Percentiles rank a stretch among this genome's conserved stretches.
phyloP scores from a whole-genome alignment of 2,888 invertebrate genomes.

The Microdon myrmicae region DNA sequence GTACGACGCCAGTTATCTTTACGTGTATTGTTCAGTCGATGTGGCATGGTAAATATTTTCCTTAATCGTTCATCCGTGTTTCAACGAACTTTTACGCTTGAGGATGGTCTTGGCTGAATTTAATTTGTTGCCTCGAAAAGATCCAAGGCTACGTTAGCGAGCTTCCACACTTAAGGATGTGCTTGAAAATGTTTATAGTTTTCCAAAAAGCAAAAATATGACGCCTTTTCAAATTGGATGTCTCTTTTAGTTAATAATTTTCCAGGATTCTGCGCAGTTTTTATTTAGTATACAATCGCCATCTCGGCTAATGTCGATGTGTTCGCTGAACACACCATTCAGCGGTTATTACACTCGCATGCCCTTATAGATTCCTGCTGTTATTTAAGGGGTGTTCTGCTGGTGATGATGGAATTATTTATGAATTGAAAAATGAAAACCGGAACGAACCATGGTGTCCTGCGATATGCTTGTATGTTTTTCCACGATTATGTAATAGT shows the following conservation, averaged over 20 bases:
- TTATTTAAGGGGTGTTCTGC: constrained; percentile 8
- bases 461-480: constrained; percentile 8
- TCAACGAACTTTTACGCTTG: no score
- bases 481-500: constrained; percentile 12
- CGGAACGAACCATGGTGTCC: no score
- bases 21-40: no score
- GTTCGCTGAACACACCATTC: constrained; percentile 17
- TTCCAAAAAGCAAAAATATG: neutral
- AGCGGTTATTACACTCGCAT: constrained; percentile 19
- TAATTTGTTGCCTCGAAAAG: no score
- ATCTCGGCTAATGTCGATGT: constrained; percentile 22
- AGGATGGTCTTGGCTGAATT: no score
- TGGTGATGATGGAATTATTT: constrained; percentile 13
- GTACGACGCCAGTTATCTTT: no score
- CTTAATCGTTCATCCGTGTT: no score
- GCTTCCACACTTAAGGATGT: neutral
- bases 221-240: no score
- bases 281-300: no score
- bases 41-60: no score
- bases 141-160: constrained; percentile 17
- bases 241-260: no score
- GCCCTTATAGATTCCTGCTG: constrained; percentile 18
- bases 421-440: neutral
- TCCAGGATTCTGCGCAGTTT: constrained; percentile 25
- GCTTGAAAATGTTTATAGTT: no score